phyloP scores from a whole-genome alignment of 2,888 invertebrate genomes.

The Phyllotreta striolata region DNA sequence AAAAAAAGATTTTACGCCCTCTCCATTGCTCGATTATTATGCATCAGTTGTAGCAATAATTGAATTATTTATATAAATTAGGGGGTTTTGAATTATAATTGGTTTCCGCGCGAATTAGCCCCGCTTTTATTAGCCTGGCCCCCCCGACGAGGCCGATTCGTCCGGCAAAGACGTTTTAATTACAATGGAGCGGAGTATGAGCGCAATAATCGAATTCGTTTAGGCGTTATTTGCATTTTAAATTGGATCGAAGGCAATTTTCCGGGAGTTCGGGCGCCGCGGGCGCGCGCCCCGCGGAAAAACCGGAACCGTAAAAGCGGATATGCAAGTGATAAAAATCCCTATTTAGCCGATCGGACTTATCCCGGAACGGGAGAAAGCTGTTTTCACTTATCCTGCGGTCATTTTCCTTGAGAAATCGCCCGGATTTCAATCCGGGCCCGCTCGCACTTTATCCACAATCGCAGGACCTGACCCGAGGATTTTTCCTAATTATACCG shows the following conservation, averaged over 20 bases:
- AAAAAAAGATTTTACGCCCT: too few species aligned
- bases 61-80: too few species aligned
- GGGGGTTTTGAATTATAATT: too few species aligned
- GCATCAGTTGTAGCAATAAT: too few species aligned
- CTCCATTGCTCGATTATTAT: too few species aligned
- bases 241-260: constrained; percentile 58
- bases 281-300: not conserved
- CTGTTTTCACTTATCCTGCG: constrained; percentile 40
- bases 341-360: constrained; percentile 22
- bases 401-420: constrained; percentile 41
- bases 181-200: too few species aligned
- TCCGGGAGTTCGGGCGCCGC: constrained; percentile 55
- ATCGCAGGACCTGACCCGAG: constrained; percentile 47
- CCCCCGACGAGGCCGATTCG: too few species aligned
- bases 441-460: constrained; percentile 51
- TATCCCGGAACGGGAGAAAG: constrained; percentile 28
- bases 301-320: not conserved
- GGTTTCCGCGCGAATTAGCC: too few species aligned
- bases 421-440: constrained; percentile 43
- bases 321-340: constrained; percentile 13
- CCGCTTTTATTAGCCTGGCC: too few species aligned
- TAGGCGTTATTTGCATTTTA: constrained; percentile 57
- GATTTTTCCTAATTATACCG: too few species aligned
- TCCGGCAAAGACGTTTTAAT: too few species aligned
- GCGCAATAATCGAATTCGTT: constrained; percentile 46